These are phyloP conservation scores for Choloepus hoffmanni DNA, from an alignment of 2,113 vertebrate species.

Conservation along the genomic window DNA sequence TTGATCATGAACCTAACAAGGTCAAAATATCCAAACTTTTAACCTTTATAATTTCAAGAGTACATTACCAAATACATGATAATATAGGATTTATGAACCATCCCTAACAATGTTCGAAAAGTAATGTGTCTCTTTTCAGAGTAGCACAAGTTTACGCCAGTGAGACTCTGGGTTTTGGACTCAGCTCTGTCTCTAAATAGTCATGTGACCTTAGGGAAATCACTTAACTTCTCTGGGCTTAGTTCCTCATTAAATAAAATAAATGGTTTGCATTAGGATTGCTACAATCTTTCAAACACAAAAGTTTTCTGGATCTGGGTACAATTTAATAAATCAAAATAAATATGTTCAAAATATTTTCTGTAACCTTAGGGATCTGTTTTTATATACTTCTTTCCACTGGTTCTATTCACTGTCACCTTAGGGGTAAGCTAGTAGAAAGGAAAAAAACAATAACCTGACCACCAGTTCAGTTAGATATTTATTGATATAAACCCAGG, in stretches of 20 bases:
- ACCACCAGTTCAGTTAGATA: constrained; percentile 66
- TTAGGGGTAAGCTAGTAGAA: constrained; percentile 54
- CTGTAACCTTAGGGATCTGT: constrained; percentile 12
- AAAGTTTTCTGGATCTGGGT: constrained; percentile 38
- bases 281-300: constrained; percentile 10
- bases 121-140: not conserved
- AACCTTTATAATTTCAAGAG: constrained; percentile 49
- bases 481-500: constrained; percentile 74
- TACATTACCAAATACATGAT: constrained; percentile 43
- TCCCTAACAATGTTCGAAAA: not conserved
- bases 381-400: constrained; percentile 53
- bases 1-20: not conserved
- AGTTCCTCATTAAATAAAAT: constrained; percentile 30
- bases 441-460: constrained; percentile 24
- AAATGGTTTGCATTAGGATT: constrained; percentile 18
- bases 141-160: not conserved
- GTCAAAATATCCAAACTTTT: constrained; percentile 25
- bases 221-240: constrained; percentile 3
- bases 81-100: not conserved
- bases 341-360: constrained; percentile 45
- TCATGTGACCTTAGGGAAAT: not conserved
- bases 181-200: not conserved
- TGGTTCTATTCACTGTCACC: constrained; percentile 3
- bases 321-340: constrained; percentile 50
- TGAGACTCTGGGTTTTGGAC: not conserved